Base-by-base conservation (phyloP, 2,888 invertebrate genomes). In the Sepiola atlantica region DNA sequence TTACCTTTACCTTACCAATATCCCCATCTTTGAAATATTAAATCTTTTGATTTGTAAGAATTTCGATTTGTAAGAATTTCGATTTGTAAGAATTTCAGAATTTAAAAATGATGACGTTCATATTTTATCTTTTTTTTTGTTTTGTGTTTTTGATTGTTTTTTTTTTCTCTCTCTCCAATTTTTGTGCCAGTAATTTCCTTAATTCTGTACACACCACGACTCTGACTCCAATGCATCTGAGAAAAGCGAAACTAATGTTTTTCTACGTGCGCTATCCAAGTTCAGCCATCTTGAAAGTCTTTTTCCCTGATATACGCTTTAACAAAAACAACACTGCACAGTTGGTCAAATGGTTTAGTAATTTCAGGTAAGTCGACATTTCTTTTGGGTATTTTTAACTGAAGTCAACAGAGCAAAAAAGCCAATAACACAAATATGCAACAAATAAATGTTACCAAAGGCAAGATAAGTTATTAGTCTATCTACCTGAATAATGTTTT, bases 281-380 rank as follows among this genome's bases (percentile, higher is more conserved):
- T 97, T 99, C 99, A 95, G 98, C 99, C 97, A 99, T 99, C 96
- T 98, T 99, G 97, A 99, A 99, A 98, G 99, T 99, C 98, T 99
- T 99, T 98, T 99, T 99, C 98, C 99, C 99, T 91, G 99, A 99
- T 98, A 99, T 99, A 98, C 99, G 99, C 98, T 99, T 99, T 98
- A 99, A 99, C 98, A 99, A 99, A 98, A 99, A 99, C 98, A 99
- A 99, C 98, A 99, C 99, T 96, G 99, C 99, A 97, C 99, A 99
- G 98, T 98, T 99, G 97, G 99, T 99, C 98, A 99, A 99, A 98
- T 99, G 99, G 99, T 99, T 99, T 98, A 99, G 99, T 97, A 99
- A 99, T 98, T 99, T 99, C 98, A 98, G 99, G 99, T 99, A 97
- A 98, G 98, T 94, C 32, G 18, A 45, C 10, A 20, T 24, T 32